Base-by-base conservation (phyloP, 2,797 vertebrate species). In the Gambelia wislizenii region DNA sequence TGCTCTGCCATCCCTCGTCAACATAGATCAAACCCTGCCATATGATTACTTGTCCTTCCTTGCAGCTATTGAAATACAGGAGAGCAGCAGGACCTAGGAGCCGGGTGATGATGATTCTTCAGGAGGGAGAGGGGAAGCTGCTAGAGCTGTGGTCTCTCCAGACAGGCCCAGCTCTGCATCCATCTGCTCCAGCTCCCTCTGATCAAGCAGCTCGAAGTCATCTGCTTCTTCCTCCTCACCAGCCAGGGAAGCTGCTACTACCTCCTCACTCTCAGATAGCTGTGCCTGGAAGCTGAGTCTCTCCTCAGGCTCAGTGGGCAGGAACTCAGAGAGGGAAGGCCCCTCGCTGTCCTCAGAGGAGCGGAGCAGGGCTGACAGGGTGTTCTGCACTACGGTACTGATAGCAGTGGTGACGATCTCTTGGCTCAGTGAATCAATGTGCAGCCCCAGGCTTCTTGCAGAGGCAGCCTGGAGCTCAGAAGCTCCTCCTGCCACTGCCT, bases 191-290 rank as follows among this genome's bases (percentile, higher is more conserved):
- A 99, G 97, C 98, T 99, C 99, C 89, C 98, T 98, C 98, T 99
- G 98, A 98, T 99, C 99, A 97, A 99, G 97, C 93, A 99, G 98
- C 98, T 99, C 99, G 97, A 99, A 99, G 97, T 99, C 99, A 97
- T 99, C 99, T 49, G 98, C 98, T 94, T 97, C 95, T 92, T 98
- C 16, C 92, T 96, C 42, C 96, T 97, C 94, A 13, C 97, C 97
- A 84, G 96, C 96, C 93, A 94, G 93, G 84, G 91, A 90, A n/a
- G 79, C 92, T 30, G 89, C 84, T 85, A 94, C 95, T 70, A 86
- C 94, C 39, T 16, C 94, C 83, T 95, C 96, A 0, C 89, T 92
- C 91, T 95, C 95, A 27, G 94, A 92, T 95, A 96, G 96, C 3
- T 96, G 94, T 10, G 93, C 93, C 90, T 95, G 95, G 92, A 96